Evolutionary conservation across 2,888 invertebrate species (phyloP).

Genomic region (Leptopterna dolabrata): DNA sequence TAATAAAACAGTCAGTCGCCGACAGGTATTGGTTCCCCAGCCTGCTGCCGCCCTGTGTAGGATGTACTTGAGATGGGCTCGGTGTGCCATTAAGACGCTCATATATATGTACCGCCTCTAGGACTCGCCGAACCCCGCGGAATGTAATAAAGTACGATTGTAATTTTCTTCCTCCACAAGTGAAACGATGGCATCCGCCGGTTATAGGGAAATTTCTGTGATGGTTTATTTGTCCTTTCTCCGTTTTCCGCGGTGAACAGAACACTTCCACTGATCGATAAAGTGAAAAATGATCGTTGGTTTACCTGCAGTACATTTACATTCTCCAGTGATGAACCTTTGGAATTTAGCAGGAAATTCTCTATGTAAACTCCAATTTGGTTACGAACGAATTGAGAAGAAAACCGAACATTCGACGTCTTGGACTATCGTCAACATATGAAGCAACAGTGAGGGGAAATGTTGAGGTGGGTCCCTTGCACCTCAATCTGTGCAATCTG

Average conservation of each 20-base stretch:
- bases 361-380: no score
- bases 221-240: neutral
- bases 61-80: constrained; percentile 3
- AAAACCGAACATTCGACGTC: no score
- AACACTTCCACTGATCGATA: neutral
- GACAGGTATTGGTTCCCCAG: constrained; percentile 39
- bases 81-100: constrained; percentile 34
- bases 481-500: no score
- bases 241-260: neutral
- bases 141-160: constrained; percentile 41
- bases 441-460: no score
- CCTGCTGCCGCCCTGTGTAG: neutral
- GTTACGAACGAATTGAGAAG: no score
- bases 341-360: no score
- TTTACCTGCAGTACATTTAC: no score
- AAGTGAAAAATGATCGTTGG: neutral
- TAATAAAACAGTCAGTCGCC: constrained; percentile 47
- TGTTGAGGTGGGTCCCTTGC: no score
- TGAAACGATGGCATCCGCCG: constrained; percentile 28
- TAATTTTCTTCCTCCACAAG: constrained; percentile 20
- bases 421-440: no score
- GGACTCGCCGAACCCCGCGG: neutral
- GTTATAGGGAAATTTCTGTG: constrained; percentile 14
- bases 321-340: no score
- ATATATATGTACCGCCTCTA: constrained; percentile 25